phyloP scores from a whole-genome alignment of 1,140 invertebrate species.

The Drosophila cardini region DNA sequence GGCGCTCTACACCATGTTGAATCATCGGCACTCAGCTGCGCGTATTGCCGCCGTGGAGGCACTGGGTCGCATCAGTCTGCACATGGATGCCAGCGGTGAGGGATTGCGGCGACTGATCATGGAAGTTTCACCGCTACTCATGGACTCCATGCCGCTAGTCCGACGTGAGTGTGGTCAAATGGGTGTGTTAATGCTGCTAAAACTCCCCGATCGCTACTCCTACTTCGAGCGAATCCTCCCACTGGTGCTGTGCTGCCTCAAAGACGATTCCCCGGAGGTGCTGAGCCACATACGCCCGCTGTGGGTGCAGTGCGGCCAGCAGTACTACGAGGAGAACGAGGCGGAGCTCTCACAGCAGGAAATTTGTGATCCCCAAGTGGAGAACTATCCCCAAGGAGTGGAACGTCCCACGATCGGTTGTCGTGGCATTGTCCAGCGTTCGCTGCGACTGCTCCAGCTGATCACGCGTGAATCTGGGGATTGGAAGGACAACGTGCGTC shows the following conservation, averaged over 20 bases:
- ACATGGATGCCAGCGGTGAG: slow-evolving; percentile 87
- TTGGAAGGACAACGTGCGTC: slow-evolving; percentile 89
- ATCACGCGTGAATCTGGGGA: slow-evolving; percentile 89
- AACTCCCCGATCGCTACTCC: slow-evolving; percentile 91
- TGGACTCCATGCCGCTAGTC: slow-evolving; percentile 90
- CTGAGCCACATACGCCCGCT: slow-evolving; percentile 86
- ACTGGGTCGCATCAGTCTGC: slow-evolving; percentile 87
- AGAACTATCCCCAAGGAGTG: slow-evolving; percentile 89
- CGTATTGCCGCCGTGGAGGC: slow-evolving; percentile 90
- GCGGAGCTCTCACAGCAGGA: slow-evolving; percentile 90
- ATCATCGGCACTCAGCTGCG: slow-evolving; percentile 93
- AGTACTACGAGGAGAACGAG: slow-evolving; percentile 91
- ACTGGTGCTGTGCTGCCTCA: slow-evolving; percentile 90
- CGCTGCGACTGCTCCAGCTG: slow-evolving; percentile 88
- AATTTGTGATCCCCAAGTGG: slow-evolving; percentile 86
- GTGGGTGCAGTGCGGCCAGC: slow-evolving; percentile 89
- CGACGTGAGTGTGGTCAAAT: slow-evolving; percentile 88
- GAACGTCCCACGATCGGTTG: slow-evolving; percentile 91
- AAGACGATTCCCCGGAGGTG: slow-evolving; percentile 89
- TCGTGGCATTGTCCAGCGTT: slow-evolving; percentile 88
- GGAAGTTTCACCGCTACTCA: slow-evolving; percentile 85
- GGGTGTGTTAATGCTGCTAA: slow-evolving; percentile 88
- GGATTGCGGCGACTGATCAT: slow-evolving; percentile 73
- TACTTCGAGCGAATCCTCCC: slow-evolving; percentile 91
- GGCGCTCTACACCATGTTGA: slow-evolving; percentile 89